Base-by-base conservation (phyloP, 1,140 invertebrate species). In the Drosophila mojavensis region DNA sequence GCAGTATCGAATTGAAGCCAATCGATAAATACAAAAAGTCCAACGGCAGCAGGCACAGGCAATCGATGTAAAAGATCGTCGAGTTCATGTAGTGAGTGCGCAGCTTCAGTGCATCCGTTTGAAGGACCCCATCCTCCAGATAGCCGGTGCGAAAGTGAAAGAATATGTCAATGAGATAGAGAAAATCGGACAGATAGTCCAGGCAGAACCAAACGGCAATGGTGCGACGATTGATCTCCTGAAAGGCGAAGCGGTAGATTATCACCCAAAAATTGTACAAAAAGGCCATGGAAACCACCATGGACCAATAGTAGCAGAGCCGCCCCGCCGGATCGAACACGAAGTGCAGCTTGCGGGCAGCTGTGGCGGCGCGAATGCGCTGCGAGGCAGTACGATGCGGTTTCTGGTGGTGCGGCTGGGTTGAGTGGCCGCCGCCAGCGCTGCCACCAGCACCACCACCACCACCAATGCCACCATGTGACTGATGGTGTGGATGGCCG, bases 201-300 rank as follows among this genome's bases (percentile, higher is more conserved):
- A 99, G 94, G 85, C 96, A 97, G 92, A 99, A 99, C 98, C 98
- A 99, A 75, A 98, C 95, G 65, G 97, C 94, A 55, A 98, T 94
- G 70, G 97, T 98, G 83, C 97, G 95, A 50, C 97, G 95, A 91
- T 97, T 97, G 80, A 97, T 97, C 93, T 97, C 97, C 93, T 97
- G 96, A 93, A 99, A 99, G 93, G 98, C 97, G 94, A 98, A 99
- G 93, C 98, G 96, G 94, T 99, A 99, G 88, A 99, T 98, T 93
- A 99, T 98, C 90, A 99, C 98, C 98, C 98, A 99, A 91, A 99
- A 98, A 93, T 99, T 99, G 94, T 99, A 99, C 67, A 99, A 95
- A 93, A 99, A 99, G 81, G 98, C 98, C 79, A 99, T 94, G 61
- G 98, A 99, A 41, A 99, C 98, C 43, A 99, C 97, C 96, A 98